Percentiles rank a stretch among this genome's conserved stretches.
Evolutionary conservation across 2,113 vertebrate genomes (phyloP).

Genomic region (Marmota monax): DNA sequence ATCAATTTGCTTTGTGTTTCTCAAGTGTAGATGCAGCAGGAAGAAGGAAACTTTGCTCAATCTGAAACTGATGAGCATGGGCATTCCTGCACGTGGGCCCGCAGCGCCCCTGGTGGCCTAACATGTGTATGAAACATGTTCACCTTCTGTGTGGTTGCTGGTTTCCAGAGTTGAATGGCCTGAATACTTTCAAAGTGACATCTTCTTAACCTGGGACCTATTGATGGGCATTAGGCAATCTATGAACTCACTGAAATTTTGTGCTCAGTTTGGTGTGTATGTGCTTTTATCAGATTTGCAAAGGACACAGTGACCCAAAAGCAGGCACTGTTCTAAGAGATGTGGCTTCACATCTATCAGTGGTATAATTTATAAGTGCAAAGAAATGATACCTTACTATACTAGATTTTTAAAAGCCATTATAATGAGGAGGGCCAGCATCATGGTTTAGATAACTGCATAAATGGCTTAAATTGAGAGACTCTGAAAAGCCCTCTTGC

Average conservation of each 20-base stretch:
- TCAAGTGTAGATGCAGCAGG: background rate
- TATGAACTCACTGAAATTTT: constrained; percentile 18
- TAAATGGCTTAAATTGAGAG: constrained; percentile 53
- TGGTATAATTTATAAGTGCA: constrained; percentile 54
- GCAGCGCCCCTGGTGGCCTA: background rate
- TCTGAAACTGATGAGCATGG: background rate
- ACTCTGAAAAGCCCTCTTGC: constrained; percentile 50
- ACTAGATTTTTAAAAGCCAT: constrained; percentile 47
- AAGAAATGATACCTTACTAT: constrained; percentile 9
- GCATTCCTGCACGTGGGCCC: background rate
- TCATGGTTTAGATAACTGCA: constrained; percentile 25
- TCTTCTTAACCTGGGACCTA: background rate
- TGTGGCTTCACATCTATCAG: constrained; percentile 14
- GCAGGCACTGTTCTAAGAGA: background rate
- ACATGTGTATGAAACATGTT: background rate
- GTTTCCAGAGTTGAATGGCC: constrained; percentile 23
- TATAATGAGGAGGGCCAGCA: constrained; percentile 26
- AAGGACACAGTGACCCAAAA: constrained; percentile 51
- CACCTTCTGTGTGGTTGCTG: background rate
- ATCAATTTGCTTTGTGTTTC: constrained; percentile 61
- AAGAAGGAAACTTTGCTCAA: background rate
- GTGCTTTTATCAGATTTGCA: constrained; percentile 59
- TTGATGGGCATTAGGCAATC: background rate
- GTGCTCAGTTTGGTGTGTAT: constrained; percentile 3
- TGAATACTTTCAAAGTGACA: constrained; percentile 4